phyloP scores from a whole-genome alignment of 2,113 vertebrate genomes.

The Furnarius figulus region DNA sequence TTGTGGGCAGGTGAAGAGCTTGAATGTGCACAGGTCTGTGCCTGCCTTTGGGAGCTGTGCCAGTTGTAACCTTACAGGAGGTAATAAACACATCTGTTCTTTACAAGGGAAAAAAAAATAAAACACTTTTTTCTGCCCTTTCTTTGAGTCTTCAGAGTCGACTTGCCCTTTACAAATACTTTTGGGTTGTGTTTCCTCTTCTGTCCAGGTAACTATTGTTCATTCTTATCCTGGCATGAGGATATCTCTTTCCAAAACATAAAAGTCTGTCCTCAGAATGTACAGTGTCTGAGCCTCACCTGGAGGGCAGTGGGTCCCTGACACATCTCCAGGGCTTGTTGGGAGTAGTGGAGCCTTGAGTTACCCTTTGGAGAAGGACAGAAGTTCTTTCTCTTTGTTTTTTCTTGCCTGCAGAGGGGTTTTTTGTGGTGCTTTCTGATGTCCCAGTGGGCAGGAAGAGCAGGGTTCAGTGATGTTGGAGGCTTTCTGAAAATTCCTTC shows the following conservation, averaged over 20 bases:
- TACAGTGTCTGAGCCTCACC: accelerated
- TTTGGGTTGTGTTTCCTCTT: not conserved
- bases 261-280: too few species aligned
- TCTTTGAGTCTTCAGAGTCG: not conserved
- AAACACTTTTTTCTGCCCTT: accelerated
- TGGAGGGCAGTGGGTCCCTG: not conserved
- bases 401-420: not conserved
- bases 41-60: not conserved
- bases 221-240: not conserved
- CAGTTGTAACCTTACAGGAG: not conserved
- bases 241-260: not conserved
- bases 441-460: not conserved
- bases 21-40: not conserved
- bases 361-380: not conserved
- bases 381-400: not conserved
- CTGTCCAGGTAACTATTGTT: not conserved
- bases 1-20: not conserved
- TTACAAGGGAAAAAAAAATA: not conserved
- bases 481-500: not conserved
- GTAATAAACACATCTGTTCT: not conserved
- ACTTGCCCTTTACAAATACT: not conserved
- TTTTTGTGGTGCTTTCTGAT: not conserved
- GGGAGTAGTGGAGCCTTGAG: not conserved
- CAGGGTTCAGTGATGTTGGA: accelerated
- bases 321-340: not conserved